These are phyloP conservation scores for Phalera bucephala DNA, from an alignment of 2,888 invertebrate species.

Conservation along the genomic window DNA sequence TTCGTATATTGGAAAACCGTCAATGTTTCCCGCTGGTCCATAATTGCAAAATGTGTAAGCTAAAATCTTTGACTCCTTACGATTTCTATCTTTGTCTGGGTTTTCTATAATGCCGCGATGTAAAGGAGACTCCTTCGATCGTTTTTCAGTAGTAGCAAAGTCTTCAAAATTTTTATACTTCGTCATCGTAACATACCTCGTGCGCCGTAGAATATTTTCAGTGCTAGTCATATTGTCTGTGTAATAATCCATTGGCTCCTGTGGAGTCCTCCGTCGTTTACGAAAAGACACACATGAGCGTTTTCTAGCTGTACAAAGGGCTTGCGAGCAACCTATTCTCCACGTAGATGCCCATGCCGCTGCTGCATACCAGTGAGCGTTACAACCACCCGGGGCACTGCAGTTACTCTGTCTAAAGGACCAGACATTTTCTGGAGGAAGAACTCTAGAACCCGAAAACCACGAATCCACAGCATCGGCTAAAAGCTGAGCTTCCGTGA, in stretches of 20 bases:
- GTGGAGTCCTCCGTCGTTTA: conserved; percentile 40
- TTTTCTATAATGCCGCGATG: conserved; percentile 49
- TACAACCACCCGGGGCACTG: conserved; percentile 69
- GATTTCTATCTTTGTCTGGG: conserved; percentile 21
- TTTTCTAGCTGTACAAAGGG: conserved; percentile 63
- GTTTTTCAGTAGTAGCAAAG: conserved; percentile 27
- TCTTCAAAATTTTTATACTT: conserved; percentile 45
- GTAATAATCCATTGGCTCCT: conserved; percentile 1
- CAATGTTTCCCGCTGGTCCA: conserved; percentile 74
- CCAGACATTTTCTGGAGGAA: conserved; percentile 63
- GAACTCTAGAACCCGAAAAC: conserved; percentile 69
- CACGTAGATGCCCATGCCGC: conserved; percentile 76
- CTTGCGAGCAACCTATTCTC: conserved; percentile 72
- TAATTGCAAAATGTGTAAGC: conserved; percentile 76
- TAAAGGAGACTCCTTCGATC: conserved; percentile 50
- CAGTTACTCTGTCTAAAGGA: conserved; percentile 66
- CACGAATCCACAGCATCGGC: conserved; percentile 72
- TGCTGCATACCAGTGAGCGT: conserved; percentile 70
- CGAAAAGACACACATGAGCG: conserved; percentile 59
- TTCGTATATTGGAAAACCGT: conserved; percentile 73
- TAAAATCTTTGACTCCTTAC: conserved; percentile 56
- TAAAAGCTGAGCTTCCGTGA: conserved; percentile 71
- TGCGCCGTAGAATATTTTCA: conserved; percentile 57
- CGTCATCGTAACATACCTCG: conserved; percentile 51
- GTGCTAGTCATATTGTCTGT: conserved; percentile 11